Percentiles rank a stretch among this genome's conserved stretches.
Evolutionary conservation across 2,888 invertebrate genomes (phyloP).

Genomic region (Rhyacophila evoluta): DNA sequence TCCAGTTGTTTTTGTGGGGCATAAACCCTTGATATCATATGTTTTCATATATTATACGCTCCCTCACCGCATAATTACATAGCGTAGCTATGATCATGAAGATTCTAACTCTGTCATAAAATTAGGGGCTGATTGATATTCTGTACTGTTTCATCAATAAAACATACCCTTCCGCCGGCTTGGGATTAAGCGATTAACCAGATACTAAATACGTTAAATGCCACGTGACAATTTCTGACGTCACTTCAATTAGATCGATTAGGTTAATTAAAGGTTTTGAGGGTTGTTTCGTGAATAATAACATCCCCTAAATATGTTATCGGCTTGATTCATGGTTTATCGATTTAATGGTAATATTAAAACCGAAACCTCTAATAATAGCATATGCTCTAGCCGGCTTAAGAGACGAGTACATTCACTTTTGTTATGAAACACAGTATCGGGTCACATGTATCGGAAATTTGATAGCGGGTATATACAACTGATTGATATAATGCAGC

Average conservation of each 20-base stretch:
- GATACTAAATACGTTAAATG: not conserved
- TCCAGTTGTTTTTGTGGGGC: not conserved
- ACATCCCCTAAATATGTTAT: not conserved
- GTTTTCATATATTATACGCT: not conserved
- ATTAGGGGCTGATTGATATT: not conserved
- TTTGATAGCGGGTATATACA: no score
- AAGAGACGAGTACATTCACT: no score
- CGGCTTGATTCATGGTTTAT: not conserved
- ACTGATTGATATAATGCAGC: no score
- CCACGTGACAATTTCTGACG: constrained; percentile 35
- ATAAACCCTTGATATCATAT: not conserved
- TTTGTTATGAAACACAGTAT: no score
- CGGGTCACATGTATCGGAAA: no score
- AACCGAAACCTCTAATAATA: no score
- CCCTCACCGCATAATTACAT: not conserved
- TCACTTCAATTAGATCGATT: constrained; percentile 40
- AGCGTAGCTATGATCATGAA: not conserved
- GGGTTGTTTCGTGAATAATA: constrained; percentile 20
- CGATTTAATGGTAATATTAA: no score
- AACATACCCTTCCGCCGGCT: not conserved
- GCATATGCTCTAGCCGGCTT: no score
- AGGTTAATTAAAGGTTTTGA: constrained; percentile 42
- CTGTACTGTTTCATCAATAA: not conserved
- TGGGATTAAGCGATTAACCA: not conserved
- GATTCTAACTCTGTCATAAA: not conserved